Conservation (phyloP, 2,797 vertebrate genomes). For the Lemur catta region DNA sequence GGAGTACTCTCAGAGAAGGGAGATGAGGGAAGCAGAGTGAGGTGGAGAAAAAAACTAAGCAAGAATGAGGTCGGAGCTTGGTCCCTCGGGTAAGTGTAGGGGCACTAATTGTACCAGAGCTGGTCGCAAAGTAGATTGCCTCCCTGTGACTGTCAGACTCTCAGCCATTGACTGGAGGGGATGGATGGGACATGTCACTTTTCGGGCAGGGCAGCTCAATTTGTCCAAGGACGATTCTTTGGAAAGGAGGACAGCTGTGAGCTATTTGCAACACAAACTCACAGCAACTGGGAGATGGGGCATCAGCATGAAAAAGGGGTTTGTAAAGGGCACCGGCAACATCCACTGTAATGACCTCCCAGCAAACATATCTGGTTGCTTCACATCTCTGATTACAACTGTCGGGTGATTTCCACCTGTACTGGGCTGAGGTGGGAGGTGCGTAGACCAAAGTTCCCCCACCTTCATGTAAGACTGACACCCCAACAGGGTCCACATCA, state of each 20-base stretch:
- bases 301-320: background rate
- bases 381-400: background rate
- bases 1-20: background rate
- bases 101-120: background rate
- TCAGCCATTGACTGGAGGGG: background rate
- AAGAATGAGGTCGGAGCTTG: background rate
- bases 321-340: background rate
- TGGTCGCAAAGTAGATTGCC: background rate
- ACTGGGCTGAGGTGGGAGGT: background rate
- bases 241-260: background rate
- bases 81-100: too few relatives aligned
- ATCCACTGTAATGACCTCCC: background rate
- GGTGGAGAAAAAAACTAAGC: background rate
- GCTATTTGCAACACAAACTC: background rate
- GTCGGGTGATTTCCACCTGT: background rate
- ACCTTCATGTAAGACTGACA: background rate
- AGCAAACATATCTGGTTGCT: background rate
- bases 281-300: background rate
- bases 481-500: background rate
- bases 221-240: background rate
- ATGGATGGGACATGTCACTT: background rate
- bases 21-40: background rate
- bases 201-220: background rate
- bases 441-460: background rate
- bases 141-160: background rate